Conservation (phyloP, 2,888 invertebrate species). For the Hyles lineata region DNA sequence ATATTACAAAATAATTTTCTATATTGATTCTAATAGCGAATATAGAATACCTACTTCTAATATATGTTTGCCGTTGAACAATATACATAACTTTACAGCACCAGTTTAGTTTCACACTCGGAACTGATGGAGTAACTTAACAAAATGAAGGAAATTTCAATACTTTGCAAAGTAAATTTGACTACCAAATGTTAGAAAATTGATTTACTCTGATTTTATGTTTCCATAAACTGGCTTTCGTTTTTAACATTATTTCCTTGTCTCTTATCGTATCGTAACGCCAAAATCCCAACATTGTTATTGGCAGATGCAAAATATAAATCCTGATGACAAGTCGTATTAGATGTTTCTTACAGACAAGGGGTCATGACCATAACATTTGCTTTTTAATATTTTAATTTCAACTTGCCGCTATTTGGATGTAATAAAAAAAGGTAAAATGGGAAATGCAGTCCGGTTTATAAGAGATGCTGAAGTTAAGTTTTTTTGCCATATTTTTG, state of each 20-base stretch:
- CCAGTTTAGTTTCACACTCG: conserved; percentile 46
- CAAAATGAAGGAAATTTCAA: neutral
- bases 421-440: neutral
- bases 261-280: conserved; percentile 1
- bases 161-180: neutral
- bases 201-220: conserved; percentile 7
- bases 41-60: conserved; percentile 37
- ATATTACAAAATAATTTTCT: conserved; percentile 70
- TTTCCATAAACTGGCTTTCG: neutral
- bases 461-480: conserved; percentile 42
- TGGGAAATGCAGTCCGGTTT: conserved; percentile 38
- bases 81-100: conserved; percentile 40
- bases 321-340: neutral
- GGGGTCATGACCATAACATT: neutral
- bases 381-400: neutral
- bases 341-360: neutral
- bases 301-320: neutral
- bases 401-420: neutral
- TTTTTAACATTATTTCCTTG: conserved; percentile 7
- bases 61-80: conserved; percentile 53
- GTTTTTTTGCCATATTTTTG: conserved; percentile 74
- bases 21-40: conserved; percentile 62
- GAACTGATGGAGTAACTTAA: neutral
- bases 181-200: neutral
- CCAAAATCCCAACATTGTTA: conserved; percentile 8